Conservation (phyloP, 2,888 invertebrate genomes). For the Micropterix aruncella region DNA sequence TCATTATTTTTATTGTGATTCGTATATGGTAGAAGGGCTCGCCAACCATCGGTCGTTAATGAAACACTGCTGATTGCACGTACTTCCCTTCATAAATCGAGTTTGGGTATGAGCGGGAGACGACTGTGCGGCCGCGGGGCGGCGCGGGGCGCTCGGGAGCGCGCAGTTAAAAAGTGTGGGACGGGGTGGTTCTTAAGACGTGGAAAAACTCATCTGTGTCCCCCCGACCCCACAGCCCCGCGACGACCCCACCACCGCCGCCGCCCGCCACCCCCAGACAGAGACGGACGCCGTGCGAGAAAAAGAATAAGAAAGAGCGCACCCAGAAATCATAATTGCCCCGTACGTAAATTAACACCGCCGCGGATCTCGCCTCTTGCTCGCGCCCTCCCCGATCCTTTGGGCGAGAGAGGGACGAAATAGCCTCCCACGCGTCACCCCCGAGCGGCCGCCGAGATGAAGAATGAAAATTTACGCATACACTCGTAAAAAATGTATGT, state of each 20-base stretch:
- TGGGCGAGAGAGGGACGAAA: neutral
- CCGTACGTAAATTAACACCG: slow-evolving; percentile 12
- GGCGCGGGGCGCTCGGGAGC: neutral
- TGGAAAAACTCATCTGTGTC: neutral
- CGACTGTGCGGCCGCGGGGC: neutral
- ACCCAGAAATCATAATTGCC: slow-evolving; percentile 12
- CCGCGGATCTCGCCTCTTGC: slow-evolving; percentile 5
- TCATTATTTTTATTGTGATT: too few relatives aligned
- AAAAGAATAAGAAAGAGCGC: slow-evolving; percentile 5
- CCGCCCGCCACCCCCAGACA: neutral
- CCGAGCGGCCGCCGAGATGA: neutral
- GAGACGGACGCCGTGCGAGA: neutral
- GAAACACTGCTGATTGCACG: neutral
- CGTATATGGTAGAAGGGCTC: too few relatives aligned
- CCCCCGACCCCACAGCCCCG: neutral
- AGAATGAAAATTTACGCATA: neutral
- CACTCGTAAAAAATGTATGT: neutral
- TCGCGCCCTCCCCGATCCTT: slow-evolving; percentile 6
- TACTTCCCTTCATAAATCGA: neutral
- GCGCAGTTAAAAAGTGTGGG: neutral
- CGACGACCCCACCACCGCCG: neutral
- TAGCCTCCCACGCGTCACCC: neutral
- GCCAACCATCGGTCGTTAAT: neutral
- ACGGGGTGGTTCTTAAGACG: neutral
- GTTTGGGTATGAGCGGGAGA: neutral